These are phyloP conservation scores for Microtus richardsoni DNA, from an alignment of 2,113 vertebrate genomes.

Conservation along the genomic window DNA sequence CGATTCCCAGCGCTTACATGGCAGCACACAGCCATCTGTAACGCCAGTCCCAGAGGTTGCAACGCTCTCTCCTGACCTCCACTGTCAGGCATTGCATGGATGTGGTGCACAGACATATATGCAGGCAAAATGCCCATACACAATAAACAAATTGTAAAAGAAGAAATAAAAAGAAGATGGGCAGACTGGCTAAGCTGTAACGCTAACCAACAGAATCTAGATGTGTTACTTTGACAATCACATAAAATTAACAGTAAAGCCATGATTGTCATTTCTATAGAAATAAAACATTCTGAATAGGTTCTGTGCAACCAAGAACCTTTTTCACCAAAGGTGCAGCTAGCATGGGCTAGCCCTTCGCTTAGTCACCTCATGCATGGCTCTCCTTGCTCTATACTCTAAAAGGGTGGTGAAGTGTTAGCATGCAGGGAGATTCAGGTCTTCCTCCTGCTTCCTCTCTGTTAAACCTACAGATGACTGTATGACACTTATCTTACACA, in stretches of 20 bases:
- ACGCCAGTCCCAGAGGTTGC: background rate
- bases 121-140: background rate
- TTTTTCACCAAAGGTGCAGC: slow-evolving; percentile 11
- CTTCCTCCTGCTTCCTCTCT: slow-evolving; percentile 30
- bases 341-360: background rate
- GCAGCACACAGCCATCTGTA: background rate
- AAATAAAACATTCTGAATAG: background rate
- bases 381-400: background rate
- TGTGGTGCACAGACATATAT: background rate
- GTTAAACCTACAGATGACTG: background rate
- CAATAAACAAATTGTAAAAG: background rate
- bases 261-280: slow-evolving; percentile 20
- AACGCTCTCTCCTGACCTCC: background rate
- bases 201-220: background rate
- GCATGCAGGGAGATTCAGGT: background rate
- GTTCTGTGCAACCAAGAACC: background rate
- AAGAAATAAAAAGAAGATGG: background rate
- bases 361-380: background rate
- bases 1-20: background rate
- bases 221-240: background rate
- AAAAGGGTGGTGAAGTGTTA: background rate
- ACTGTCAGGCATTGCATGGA: background rate
- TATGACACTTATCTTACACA: background rate
- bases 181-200: background rate
- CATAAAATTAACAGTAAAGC: slow-evolving; percentile 22